Conservation (phyloP, 2,797 vertebrate genomes). For the Chlorospingus flavigularis region DNA sequence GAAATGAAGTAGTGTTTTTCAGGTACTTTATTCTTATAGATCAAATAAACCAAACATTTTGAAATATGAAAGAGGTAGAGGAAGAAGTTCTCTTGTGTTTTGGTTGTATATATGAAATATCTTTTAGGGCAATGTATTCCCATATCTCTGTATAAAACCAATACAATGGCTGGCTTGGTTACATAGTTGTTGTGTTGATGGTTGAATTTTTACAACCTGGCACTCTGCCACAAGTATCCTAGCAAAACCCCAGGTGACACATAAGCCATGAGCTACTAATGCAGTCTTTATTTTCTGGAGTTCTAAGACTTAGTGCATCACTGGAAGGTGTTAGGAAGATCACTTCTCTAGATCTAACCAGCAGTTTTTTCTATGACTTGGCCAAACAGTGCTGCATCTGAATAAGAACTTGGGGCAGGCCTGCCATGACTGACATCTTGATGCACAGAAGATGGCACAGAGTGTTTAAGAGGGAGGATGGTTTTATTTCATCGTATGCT, state of each 20-base stretch:
- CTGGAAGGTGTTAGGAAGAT: not conserved
- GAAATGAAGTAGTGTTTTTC: not conserved
- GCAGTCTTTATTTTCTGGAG: not conserved
- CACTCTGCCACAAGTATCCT: not conserved
- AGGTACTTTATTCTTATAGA: not conserved
- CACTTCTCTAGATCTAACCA: not conserved
- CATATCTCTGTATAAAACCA: not conserved
- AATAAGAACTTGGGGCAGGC: not conserved
- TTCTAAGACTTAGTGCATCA: not conserved
- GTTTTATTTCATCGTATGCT: not conserved
- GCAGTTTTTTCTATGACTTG: not conserved
- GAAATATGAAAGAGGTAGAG: not conserved
- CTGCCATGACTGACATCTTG: not conserved
- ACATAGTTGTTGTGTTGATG: not conserved
- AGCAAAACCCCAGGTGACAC: not conserved
- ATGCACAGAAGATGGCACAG: not conserved
- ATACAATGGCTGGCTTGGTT: not conserved
- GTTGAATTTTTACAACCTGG: not conserved
- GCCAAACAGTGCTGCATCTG: not conserved
- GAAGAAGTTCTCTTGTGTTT: not conserved
- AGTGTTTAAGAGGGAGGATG: not conserved
- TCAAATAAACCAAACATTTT: constrained; percentile 28
- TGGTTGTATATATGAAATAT: not conserved
- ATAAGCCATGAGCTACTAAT: not conserved
- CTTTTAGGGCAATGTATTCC: not conserved